phyloP scores from a whole-genome alignment of 2,888 invertebrate genomes.

The Dexiosoma caninum region DNA sequence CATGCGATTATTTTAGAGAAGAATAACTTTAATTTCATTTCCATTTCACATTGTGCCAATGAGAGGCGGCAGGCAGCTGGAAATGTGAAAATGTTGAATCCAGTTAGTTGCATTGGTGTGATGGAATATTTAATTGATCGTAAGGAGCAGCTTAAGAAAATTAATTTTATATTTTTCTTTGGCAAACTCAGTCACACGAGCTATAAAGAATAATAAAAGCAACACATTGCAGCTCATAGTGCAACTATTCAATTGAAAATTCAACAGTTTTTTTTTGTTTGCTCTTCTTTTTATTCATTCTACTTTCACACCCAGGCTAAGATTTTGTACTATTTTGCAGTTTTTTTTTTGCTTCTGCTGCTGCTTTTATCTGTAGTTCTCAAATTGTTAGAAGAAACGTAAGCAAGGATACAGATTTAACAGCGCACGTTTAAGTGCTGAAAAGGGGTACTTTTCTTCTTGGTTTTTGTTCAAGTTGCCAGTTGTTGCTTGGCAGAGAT shows the following conservation, averaged over 20 bases:
- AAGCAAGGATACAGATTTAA: not conserved
- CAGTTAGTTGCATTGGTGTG: constrained; percentile 25
- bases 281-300: no score
- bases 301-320: constrained; percentile 39
- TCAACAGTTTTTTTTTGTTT: constrained; percentile 24
- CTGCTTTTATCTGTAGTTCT: not conserved
- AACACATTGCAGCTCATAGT: constrained; percentile 4
- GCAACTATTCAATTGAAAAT: constrained; percentile 4
- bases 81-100: constrained; percentile 21
- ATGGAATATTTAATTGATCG: constrained; percentile 54
- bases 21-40: constrained; percentile 13
- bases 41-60: not conserved
- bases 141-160: constrained; percentile 30
- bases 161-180: not conserved
- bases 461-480: not conserved
- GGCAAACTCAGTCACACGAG: constrained; percentile 29
- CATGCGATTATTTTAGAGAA: constrained; percentile 12
- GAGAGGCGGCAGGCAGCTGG: not conserved
- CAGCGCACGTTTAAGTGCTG: not conserved
- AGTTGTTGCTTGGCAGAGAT: constrained; percentile 8
- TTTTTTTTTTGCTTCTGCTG: not conserved
- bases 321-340: constrained; percentile 26
- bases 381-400: constrained; percentile 9
- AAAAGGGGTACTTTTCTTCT: not conserved
- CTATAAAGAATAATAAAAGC: constrained; percentile 23